Percentiles rank a stretch among this genome's conserved stretches.
Evolutionary conservation across 2,888 invertebrate species (phyloP).

Genomic region (Plemyria rubiginata): DNA sequence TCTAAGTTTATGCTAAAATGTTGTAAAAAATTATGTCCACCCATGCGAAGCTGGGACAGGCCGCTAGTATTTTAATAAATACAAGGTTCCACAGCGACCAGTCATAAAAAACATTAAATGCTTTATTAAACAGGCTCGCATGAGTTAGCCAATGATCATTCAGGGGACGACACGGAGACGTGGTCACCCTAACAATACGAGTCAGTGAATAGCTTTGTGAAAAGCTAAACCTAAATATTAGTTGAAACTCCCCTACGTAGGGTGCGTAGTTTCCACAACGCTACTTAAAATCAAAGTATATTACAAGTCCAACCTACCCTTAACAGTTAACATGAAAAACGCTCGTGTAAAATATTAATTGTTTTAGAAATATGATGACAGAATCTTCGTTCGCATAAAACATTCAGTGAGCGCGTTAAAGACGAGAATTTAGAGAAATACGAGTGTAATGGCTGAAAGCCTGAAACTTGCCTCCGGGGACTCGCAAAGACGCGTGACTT

Average conservation of each 20-base stretch:
- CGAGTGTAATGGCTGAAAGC: conserved; percentile 42
- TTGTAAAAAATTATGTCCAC: no score
- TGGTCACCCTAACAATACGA: conserved; percentile 25
- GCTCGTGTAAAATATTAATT: conserved; percentile 21
- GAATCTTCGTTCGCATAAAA: conserved; percentile 42
- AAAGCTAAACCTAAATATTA: conserved; percentile 25
- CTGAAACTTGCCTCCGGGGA: conserved; percentile 44
- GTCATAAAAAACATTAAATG: no score
- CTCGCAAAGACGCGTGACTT: conserved; percentile 42
- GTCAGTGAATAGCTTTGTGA: conserved; percentile 27
- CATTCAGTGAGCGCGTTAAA: conserved; percentile 37
- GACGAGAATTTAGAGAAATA: conserved; percentile 42
- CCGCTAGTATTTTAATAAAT: no score
- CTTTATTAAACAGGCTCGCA: background rate
- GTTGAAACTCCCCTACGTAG: conserved; percentile 9
- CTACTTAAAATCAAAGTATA: conserved; percentile 31
- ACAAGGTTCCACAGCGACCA: no score
- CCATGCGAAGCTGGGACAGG: no score
- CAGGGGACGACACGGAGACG: conserved; percentile 8
- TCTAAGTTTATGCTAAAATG: no score
- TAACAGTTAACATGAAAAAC: conserved; percentile 9
- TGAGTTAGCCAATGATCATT: conserved; percentile 22
- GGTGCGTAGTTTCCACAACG: conserved; percentile 26
- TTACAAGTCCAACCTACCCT: no score
- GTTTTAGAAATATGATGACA: conserved; percentile 31